Conservation (phyloP, 2,113 vertebrate species). For the Corythoichthys intestinalis region DNA sequence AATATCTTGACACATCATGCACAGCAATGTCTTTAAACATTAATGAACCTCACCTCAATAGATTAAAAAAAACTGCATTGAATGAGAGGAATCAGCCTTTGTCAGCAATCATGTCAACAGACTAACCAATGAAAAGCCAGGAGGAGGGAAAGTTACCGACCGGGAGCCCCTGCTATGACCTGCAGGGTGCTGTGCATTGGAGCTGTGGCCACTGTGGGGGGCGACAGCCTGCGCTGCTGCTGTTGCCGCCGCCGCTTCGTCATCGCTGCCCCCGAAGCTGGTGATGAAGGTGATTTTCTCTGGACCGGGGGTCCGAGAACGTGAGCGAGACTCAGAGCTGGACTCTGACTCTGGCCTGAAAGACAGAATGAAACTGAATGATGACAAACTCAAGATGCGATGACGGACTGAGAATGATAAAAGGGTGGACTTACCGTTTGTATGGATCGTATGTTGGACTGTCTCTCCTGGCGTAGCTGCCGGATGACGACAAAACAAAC, state of each 20-base stretch:
- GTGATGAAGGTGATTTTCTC: constrained; percentile 97
- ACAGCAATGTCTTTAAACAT: constrained; percentile 2
- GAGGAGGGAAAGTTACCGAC: constrained; percentile 88
- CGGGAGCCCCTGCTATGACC: constrained; percentile 93
- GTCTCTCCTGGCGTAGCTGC: constrained; percentile 90
- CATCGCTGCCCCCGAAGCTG: constrained; percentile 91
- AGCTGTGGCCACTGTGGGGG: constrained; percentile 65
- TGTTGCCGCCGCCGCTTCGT: constrained; percentile 71
- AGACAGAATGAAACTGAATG: background rate
- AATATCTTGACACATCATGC: background rate
- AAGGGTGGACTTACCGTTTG: constrained; percentile 77
- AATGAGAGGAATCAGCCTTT: constrained; percentile 27
- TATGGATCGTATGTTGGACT: constrained; percentile 96
- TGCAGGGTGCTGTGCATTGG: constrained; percentile 76
- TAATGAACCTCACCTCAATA: constrained; percentile 37
- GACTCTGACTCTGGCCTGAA: constrained; percentile 82
- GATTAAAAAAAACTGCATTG: constrained; percentile 7
- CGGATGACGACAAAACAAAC: background rate
- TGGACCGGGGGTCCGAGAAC: constrained; percentile 79
- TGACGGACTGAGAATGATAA: background rate
- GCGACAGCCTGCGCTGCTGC: constrained; percentile 55
- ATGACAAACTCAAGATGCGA: background rate
- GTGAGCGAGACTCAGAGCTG: constrained; percentile 81
- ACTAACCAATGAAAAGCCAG: constrained; percentile 69
- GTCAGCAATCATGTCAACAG: constrained; percentile 43